Base-by-base conservation (phyloP, 1,140 invertebrate species). In the Parasteatoda tepidariorum region DNA sequence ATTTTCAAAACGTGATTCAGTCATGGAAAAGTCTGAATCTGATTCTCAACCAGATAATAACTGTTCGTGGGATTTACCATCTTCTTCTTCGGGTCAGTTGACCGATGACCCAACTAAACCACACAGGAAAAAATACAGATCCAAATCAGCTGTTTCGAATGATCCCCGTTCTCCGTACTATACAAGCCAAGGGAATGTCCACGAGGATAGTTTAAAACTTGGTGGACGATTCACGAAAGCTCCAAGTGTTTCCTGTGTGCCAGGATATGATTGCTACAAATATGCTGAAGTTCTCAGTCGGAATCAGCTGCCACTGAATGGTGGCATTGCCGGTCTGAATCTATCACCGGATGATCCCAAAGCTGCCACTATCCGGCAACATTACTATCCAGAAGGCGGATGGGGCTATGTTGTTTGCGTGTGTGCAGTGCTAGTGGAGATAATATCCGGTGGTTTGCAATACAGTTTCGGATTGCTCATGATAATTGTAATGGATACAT, bases 381-480 rank as follows among this genome's bases (percentile, higher is more conserved):
- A 91, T 74, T 90, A 89, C 85, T 90, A 90, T 85, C 90, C 90
- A 0, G 90, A 91, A 86, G 90, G 92, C 67, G 94, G 93, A n/a
- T 95, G 94, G 94, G 94, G 95, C 68, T 97, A 95, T 95, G 92
- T 97, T 66, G 93, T 97, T 24, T 95, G 94, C 86, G 94, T 94
- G 4, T 95, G 95, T 64, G 95, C 94, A 15, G 95, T 96, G 87
- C 90, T 96, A 79, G 94, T 95, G 7, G 93, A 96, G 88, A 91
- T 96, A 76, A 91, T 97, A 73, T 96, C 94, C 41, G 94, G 94
- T 7, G 95, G 95, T 11, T 91, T 96, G 85, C 91, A 79, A 7
- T 55, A 75, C 6, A 75, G 84, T 75, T 81, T 67, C 13, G 79
- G 85, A 3, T 57, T 86, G 18, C 38, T 86, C 9, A 38, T 86